These are phyloP conservation scores for Parnassius glacialis DNA, from an alignment of 2,888 invertebrate species.

Conservation along the genomic window DNA sequence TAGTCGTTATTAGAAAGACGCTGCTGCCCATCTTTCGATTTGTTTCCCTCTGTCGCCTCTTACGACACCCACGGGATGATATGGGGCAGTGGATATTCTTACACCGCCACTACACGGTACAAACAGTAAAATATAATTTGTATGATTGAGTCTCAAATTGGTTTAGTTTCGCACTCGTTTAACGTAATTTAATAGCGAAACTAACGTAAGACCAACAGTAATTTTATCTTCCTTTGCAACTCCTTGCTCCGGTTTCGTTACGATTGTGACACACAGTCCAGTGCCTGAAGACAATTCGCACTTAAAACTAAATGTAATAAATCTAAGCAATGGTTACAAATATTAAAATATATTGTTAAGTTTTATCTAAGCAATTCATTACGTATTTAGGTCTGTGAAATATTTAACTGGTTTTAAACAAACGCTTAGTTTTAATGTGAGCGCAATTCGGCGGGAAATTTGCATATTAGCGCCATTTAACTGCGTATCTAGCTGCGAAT, in stretches of 20 bases:
- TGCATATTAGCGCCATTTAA: slow-evolving; percentile 1
- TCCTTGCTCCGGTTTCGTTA: neutral
- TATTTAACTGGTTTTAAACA: neutral
- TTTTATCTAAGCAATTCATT: neutral
- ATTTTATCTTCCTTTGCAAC: neutral
- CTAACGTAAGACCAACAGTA: neutral
- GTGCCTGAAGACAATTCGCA: neutral
- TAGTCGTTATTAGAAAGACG: too few relatives aligned
- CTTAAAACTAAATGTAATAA: neutral
- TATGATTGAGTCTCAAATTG: too few relatives aligned
- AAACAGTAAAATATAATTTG: neutral
- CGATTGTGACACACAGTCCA: neutral
- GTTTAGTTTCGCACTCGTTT: too few relatives aligned
- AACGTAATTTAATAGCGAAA: neutral
- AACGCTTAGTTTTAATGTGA: neutral
- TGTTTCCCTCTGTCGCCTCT: too few relatives aligned
- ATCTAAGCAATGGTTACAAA: neutral
- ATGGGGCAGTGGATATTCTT: too few relatives aligned
- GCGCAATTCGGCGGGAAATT: neutral
- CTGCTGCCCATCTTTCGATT: too few relatives aligned
- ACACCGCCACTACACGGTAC: neutral
- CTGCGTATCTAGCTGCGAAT: neutral
- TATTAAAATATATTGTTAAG: neutral
- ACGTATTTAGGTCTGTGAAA: neutral
- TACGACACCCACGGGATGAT: too few relatives aligned